phyloP scores from a whole-genome alignment of 2,888 invertebrate species.

The Oeneis ivallda region DNA sequence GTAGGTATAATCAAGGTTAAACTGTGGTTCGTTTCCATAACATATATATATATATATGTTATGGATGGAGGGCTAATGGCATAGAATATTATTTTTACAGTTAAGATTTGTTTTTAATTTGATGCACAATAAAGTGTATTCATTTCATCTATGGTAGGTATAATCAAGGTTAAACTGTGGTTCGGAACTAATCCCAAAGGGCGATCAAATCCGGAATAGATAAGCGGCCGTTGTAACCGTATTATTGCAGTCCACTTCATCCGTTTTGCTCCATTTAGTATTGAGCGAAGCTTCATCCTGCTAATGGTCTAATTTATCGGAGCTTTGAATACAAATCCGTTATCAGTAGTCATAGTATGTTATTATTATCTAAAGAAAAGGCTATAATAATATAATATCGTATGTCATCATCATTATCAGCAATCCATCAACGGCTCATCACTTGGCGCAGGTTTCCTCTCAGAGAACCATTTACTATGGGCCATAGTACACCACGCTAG shows the following conservation, averaged over 20 bases:
- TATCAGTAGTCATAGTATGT: background rate
- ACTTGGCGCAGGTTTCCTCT: too few species aligned
- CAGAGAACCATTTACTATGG: too few species aligned
- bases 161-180: conserved; percentile 27
- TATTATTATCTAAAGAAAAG: background rate
- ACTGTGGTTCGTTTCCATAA: too few species aligned
- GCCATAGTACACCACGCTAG: too few species aligned
- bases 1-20: conserved; percentile 23
- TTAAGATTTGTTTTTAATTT: too few species aligned
- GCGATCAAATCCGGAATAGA: conserved; percentile 53
- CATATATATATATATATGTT: too few species aligned
- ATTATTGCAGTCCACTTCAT: conserved; percentile 41
- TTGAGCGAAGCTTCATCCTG: conserved; percentile 29
- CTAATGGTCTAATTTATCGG: conserved; percentile 32
- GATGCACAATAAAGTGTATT: too few species aligned
- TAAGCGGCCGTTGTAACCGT: conserved; percentile 55
- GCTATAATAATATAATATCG: too few species aligned
- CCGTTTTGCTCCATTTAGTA: conserved; percentile 35
- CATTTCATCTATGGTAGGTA: background rate
- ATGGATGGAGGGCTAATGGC: too few species aligned
- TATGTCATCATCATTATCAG: too few species aligned
- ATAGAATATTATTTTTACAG: too few species aligned
- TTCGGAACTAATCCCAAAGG: conserved; percentile 31
- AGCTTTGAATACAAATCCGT: conserved; percentile 16
- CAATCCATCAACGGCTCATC: too few species aligned